Conservation (phyloP, 2,113 vertebrate genomes). For the Climacteris rufus region DNA sequence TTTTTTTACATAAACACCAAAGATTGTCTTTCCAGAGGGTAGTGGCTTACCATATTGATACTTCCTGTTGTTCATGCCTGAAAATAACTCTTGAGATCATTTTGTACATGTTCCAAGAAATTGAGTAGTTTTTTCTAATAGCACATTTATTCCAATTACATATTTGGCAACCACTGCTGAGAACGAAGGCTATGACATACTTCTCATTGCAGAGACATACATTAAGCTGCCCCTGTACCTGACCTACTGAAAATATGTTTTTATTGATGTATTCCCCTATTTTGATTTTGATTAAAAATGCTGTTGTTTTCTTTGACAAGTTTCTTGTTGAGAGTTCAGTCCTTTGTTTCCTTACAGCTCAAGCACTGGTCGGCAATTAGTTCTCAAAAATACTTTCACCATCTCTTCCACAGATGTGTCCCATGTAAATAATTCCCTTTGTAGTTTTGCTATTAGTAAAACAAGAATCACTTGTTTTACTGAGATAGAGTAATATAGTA, state of each 20-base stretch:
- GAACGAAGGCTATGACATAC: rapidly evolving
- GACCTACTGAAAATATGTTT: background rate
- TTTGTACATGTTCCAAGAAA: background rate
- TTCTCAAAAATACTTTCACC: background rate
- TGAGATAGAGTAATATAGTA: background rate
- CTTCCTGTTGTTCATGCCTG: background rate
- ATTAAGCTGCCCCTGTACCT: background rate
- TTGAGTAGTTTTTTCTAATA: background rate
- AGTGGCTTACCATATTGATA: background rate
- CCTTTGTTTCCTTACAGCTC: background rate
- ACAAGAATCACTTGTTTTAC: background rate
- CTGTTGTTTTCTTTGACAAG: background rate
- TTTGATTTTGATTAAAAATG: background rate
- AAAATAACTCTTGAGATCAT: background rate
- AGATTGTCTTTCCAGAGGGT: background rate
- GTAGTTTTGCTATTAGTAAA: background rate
- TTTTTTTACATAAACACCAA: background rate
- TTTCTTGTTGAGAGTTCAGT: background rate
- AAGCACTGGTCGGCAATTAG: background rate
- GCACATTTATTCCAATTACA: background rate
- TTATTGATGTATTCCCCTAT: background rate
- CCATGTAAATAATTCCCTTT: background rate
- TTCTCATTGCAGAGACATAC: background rate
- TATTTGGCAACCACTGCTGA: background rate
- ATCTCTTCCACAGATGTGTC: background rate